Evolutionary conservation across 2,888 invertebrate species (phyloP).

Genomic region (Mechanitis mazaeus): DNA sequence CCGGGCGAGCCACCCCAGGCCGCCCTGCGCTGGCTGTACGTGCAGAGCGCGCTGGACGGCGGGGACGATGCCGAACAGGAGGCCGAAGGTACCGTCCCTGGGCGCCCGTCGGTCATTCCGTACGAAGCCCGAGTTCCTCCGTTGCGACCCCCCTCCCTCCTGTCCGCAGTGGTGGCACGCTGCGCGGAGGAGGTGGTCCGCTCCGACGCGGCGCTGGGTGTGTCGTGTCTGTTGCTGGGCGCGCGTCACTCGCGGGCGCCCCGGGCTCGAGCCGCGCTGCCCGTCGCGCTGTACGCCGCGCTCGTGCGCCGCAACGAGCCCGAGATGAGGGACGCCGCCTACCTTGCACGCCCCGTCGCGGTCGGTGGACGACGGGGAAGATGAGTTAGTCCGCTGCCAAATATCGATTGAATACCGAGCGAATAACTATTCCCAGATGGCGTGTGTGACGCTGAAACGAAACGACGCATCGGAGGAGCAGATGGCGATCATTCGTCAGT

Average conservation of each 20-base stretch:
- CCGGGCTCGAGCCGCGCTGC: slow-evolving; percentile 35
- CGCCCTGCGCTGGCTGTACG: slow-evolving; percentile 54
- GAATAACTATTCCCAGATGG: slow-evolving; percentile 42
- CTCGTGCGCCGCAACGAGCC: slow-evolving; percentile 46
- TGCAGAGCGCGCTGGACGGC: slow-evolving; percentile 48
- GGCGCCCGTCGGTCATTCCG: too few species aligned
- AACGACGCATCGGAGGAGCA: slow-evolving; percentile 47
- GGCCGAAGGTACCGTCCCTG: slow-evolving; percentile 36
- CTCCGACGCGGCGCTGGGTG: slow-evolving; percentile 53
- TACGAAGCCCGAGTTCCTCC: too few species aligned
- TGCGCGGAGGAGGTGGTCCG: slow-evolving; percentile 53
- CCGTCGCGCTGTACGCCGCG: slow-evolving; percentile 53
- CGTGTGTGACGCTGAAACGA: slow-evolving; percentile 42
- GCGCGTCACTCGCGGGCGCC: slow-evolving; percentile 19
- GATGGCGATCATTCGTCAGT: slow-evolving; percentile 44
- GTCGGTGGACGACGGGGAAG: neutral
- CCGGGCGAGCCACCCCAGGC: slow-evolving; percentile 33
- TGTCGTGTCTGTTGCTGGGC: slow-evolving; percentile 48
- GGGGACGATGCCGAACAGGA: slow-evolving; percentile 38
- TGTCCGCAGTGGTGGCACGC: slow-evolving; percentile 48
- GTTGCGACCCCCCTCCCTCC: too few species aligned
- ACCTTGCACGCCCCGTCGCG: slow-evolving; percentile 45
- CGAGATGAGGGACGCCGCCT: slow-evolving; percentile 49
- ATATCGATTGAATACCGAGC: too few species aligned
- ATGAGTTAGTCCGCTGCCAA: too few species aligned